Evolutionary conservation across 2,797 vertebrate genomes (phyloP).

Genomic region (Microhierax caerulescens): DNA sequence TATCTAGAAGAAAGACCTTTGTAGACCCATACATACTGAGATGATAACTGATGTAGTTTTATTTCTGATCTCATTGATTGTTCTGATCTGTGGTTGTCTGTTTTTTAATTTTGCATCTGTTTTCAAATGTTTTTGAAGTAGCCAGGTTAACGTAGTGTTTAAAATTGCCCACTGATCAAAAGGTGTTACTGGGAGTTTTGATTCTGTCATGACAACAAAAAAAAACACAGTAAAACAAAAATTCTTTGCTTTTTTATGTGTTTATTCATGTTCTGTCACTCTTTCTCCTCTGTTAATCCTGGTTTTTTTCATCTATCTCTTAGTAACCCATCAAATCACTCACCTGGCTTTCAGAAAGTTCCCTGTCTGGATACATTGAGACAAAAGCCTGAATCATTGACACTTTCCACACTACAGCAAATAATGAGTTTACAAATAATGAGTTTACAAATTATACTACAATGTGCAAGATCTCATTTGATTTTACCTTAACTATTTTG

Average conservation of each 20-base stretch:
- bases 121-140: background rate
- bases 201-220: background rate
- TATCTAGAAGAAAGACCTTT: background rate
- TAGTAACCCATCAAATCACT: background rate
- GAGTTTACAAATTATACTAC: constrained; percentile 2
- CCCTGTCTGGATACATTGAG: background rate
- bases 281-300: background rate
- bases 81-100: background rate
- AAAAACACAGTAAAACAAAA: background rate
- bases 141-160: background rate
- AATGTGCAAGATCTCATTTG: constrained; percentile 29
- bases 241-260: background rate
- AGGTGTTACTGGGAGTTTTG: background rate
- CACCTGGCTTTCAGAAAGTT: background rate
- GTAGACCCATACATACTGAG: background rate
- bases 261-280: background rate
- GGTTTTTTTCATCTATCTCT: background rate
- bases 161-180: background rate
- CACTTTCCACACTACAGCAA: background rate
- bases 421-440: background rate
- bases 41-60: background rate
- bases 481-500: constrained; percentile 72
- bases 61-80: background rate
- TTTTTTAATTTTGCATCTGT: background rate
- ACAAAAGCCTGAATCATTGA: background rate